phyloP scores from a whole-genome alignment of 2,888 invertebrate species.

The Podabrus alpinus region DNA sequence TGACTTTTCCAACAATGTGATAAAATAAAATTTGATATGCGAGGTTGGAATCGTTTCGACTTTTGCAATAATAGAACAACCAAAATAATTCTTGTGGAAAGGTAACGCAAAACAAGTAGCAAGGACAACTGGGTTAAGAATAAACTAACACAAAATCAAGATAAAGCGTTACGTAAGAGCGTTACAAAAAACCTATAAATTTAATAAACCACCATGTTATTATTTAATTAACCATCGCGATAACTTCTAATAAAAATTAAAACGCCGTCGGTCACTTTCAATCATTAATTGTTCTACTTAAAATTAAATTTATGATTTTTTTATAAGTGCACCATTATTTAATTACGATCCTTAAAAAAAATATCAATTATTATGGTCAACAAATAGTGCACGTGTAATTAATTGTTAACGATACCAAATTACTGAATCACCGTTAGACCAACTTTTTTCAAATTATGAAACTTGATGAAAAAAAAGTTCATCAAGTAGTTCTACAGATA shows the following conservation, averaged over 20 bases:
- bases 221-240: constrained; percentile 18
- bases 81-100: neutral
- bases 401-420: neutral
- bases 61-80: neutral
- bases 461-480: neutral
- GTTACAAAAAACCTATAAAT: constrained; percentile 20
- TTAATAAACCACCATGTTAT: constrained; percentile 16
- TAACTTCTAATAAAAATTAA: constrained; percentile 13
- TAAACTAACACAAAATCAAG: constrained; percentile 5
- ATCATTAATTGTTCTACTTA: constrained; percentile 18
- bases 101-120: neutral
- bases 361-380: neutral
- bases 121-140: neutral
- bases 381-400: neutral
- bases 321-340: constrained; percentile 5
- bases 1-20: neutral
- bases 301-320: constrained; percentile 22
- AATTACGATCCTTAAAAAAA: neutral
- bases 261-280: constrained; percentile 5
- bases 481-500: neutral
- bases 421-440: neutral
- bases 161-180: constrained; percentile 4
- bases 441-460: neutral
- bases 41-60: neutral
- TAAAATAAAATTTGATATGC: neutral